Conservation (phyloP, 2,888 invertebrate species). For the Drosophila nigricruria region DNA sequence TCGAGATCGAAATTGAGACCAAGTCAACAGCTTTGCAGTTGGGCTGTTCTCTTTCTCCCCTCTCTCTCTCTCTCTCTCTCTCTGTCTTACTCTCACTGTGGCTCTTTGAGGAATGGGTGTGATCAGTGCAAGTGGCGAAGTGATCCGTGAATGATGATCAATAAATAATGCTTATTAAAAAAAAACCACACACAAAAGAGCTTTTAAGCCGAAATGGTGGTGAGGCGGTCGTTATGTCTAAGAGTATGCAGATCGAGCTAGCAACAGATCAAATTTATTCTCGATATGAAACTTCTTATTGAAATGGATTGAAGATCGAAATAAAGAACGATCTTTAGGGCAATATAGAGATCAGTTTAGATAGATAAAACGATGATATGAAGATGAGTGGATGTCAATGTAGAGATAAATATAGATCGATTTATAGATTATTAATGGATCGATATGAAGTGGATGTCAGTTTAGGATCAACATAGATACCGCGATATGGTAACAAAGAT, state of each 20-base stretch:
- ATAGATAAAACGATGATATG: neutral
- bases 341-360: neutral
- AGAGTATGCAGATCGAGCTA: neutral
- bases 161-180: constrained; percentile 1
- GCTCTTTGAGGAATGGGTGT: neutral
- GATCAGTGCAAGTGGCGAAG: constrained; percentile 8
- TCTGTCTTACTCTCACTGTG: neutral
- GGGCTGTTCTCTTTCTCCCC: constrained; percentile 8
- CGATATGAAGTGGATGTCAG: no score
- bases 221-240: neutral
- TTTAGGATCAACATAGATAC: no score
- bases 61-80: neutral
- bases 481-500: neutral
- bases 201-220: neutral
- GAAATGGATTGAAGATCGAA: neutral
- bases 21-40: constrained; percentile 9
- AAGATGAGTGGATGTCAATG: neutral
- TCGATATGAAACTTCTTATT: neutral
- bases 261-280: neutral
- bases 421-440: neutral
- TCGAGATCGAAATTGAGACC: constrained; percentile 16
- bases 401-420: neutral
- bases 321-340: neutral
- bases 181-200: neutral
- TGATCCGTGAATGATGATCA: constrained; percentile 13